Base-by-base conservation (phyloP, 2,113 vertebrate species). In the Psilopogon haemacephalus region DNA sequence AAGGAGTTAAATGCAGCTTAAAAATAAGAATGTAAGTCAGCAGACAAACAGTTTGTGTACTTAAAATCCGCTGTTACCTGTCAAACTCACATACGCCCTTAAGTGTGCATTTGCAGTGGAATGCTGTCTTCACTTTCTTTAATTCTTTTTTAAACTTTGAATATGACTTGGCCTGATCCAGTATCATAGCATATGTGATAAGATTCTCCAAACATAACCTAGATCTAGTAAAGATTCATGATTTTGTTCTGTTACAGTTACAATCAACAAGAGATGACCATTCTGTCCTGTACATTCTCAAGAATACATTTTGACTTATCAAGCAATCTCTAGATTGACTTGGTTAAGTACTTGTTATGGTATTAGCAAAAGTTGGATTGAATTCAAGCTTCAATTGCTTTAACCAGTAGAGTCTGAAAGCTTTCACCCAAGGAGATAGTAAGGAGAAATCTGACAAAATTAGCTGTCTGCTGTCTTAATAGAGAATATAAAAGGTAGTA, bases 361-460 rank as follows among this genome's bases (percentile, higher is more conserved):
- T 87, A 92, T 75, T 70, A 86, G 59, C 24, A 79, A 58, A 82
- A 91, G 59, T 1, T 95, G 70, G 83, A 90, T 40, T 84, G 37
- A 87, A 70, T 90, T 94, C 74, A 89, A 94, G 94, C 67, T 86
- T 86, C 84, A 64, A 48, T 60, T 92, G 42, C 54, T 91, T 89
- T 91, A 92, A 94, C 87, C 92, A 93, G 87, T 54, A 84, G 6
- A 35, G 30, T 46, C 79, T 87, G 67, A 93, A 93, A 90, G 81
- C 37, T 94, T 72, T 86, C 62, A 79, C 79, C 79, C 3, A 5
- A 89, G 73, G 69, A 24, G 58, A 84, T 27, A 76, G 33, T 32
- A 93, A 9, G 2, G 77, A 15, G 8, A 78, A 26, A 89, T 37
- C n/a, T 85, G 50, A 85, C 26, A 52, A 88, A 81, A 42, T 55